Conservation (phyloP, 2,113 vertebrate species). For the Camelus bactrianus region DNA sequence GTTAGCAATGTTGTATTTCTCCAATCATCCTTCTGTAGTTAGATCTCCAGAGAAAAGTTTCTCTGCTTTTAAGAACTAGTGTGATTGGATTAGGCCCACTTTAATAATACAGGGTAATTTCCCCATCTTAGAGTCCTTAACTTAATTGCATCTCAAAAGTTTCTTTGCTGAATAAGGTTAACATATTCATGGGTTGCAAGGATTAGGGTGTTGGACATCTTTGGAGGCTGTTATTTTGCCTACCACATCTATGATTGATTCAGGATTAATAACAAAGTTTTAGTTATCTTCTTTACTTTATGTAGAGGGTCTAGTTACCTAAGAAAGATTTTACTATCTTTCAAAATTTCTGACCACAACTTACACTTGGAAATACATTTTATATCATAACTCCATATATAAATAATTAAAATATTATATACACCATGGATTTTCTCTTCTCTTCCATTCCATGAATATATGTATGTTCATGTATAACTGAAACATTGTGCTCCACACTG, state of each 20-base stretch:
- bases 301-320: background rate
- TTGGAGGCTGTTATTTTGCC: background rate
- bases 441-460: background rate
- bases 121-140: background rate
- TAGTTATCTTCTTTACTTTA: background rate
- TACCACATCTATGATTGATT: background rate
- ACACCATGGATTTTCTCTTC: background rate
- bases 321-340: conserved; percentile 49
- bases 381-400: background rate
- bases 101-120: background rate
- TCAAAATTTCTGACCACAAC: conserved; percentile 2
- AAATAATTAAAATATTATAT: background rate
- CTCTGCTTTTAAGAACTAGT: background rate
- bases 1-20: background rate
- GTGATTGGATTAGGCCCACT: background rate
- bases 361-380: background rate
- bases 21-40: background rate
- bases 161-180: background rate
- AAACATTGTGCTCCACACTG: too few relatives aligned
- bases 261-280: conserved; percentile 35
- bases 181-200: background rate
- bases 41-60: background rate
- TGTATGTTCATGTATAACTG: too few relatives aligned
- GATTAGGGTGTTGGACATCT: background rate
- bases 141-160: background rate